Evolutionary conservation across 2,888 invertebrate genomes (phyloP), one percentile per base, ranked within the genome.

Genomic region (Opisthograptis luteolata): DNA sequence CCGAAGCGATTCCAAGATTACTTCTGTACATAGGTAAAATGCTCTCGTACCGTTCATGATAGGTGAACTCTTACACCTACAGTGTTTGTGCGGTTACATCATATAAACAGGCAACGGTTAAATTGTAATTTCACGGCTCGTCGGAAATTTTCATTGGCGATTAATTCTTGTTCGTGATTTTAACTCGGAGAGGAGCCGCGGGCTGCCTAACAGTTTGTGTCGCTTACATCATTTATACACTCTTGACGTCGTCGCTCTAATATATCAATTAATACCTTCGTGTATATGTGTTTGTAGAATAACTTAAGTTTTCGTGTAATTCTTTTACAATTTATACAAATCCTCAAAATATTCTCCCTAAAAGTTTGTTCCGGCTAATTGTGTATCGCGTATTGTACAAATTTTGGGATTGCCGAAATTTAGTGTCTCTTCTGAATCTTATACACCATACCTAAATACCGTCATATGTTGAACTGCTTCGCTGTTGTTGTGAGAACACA

Each of bases 91-190:
- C 41, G 55, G 54, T 53, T 64, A 62, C 55, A 60, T 64, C 72
- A 77, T 76, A 80, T 78, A 80, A 79, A 81, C 79, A 79, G 73
- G 73, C 79, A 75, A 74, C 76, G 79, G 71, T 80, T 81, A 86
- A 84, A 84, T 85, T 86, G 84, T 85, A 88, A 88, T 88, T 87
- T 87, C 87, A 88, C 84, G 88, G 80, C 71, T 83, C 79, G 84
- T 66, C 66, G 81, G 69, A 81, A 84, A 85, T 84, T 84, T 87
- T 85, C 86, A 84, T 86, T 82, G 84, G 76, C 79, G 84, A 85
- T 86, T 86, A 87, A 86, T 87, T 82, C 75, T 73, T 80, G 76
- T 69, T 79, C 79, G 79, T 74, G 77, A 81, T 82, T 83, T 76
- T 72, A 79, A 76, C 76, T 74, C 55, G 65, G 58, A 66, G 58